Base-by-base conservation (phyloP, 1,140 invertebrate species). In the Latrodectus geometricus region DNA sequence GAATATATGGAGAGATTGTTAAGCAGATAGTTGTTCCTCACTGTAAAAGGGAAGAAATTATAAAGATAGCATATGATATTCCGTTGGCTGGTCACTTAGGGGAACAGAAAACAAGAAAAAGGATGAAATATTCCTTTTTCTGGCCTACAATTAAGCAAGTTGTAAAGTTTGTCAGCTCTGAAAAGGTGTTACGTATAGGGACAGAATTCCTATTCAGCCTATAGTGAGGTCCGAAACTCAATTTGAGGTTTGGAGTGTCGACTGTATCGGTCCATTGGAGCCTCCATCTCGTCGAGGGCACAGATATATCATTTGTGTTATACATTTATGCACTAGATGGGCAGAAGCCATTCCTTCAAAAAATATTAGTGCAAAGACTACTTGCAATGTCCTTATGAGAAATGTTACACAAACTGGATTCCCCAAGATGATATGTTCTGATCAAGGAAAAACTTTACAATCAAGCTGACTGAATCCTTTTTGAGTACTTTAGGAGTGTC, bases 311-410 rank as follows among this genome's bases (percentile, higher is more conserved):
- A 21, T 72, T 14, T 23, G 69, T 48, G 69, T 20, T 21, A 48
- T 72, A 23, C 20, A 72, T 48, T 11, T 72, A 15, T 48, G 20
- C 69, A 23, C 69, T 20, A 72, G 69, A 72, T 72, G 69, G 69
- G 69, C n/a, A 5, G 20, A 72, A 72, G 69, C 69, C 69, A 72
- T 72, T 23, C 69, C 69, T 9, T 12, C 35, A 21, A 72, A 72
- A n/a, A 72, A 72, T 23, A 72, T 72, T 72, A 72, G 17, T 21
- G 9, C 69, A 11, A 72, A 72, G 21, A 72, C 69, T 21, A 72
- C 69, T 35, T 35, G 1, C 35, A 35, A 5, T 35, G 35, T 35
- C 35, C 2, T 1, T 35, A 35, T 35, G 35, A 35, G 35, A 35
- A 35, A 3, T 35, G 1, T 35, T 35, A 35, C 35, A 35, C 35